phyloP scores from a whole-genome alignment of 2,113 vertebrate species.

The Phycodurus eques region DNA sequence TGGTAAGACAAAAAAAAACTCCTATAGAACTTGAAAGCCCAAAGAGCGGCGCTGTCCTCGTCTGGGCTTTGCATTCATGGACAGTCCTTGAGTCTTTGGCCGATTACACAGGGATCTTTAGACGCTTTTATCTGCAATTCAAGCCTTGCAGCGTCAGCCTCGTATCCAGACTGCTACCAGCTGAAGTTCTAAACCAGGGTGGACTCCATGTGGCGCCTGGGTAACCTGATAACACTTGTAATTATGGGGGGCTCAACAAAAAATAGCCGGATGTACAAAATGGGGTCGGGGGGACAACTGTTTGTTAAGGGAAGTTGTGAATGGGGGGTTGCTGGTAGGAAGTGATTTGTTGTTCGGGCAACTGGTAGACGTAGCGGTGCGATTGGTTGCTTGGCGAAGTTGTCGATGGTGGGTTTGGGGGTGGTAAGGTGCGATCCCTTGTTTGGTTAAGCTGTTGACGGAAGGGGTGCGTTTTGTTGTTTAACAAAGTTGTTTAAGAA shows the following conservation, averaged over 20 bases:
- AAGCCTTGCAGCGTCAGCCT: constrained; percentile 8
- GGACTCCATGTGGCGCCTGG: background rate
- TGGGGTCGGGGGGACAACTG: background rate
- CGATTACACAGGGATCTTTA: constrained; percentile 7
- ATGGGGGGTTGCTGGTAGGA: background rate
- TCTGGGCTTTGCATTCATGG: constrained; percentile 6
- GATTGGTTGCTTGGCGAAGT: background rate
- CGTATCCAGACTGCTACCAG: background rate
- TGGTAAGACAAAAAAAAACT: constrained; percentile 72
- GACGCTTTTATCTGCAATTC: constrained; percentile 1
- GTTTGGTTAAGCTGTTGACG: no score
- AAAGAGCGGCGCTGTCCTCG: background rate
- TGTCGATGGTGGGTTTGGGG: no score
- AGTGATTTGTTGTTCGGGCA: background rate
- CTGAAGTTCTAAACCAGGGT: background rate
- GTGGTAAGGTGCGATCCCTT: no score
- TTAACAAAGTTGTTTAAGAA: no score
- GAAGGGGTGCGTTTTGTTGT: no score
- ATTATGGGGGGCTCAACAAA: background rate
- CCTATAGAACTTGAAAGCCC: background rate
- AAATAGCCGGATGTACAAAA: background rate
- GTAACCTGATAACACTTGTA: constrained; percentile 1
- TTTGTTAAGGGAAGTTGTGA: background rate
- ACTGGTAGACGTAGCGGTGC: background rate
- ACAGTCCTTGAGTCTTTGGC: constrained; percentile 7